Evolutionary conservation across 2,113 vertebrate genomes (phyloP), one percentile per base, ranked within the genome.

Genomic region (Hemibates koningsi): DNA sequence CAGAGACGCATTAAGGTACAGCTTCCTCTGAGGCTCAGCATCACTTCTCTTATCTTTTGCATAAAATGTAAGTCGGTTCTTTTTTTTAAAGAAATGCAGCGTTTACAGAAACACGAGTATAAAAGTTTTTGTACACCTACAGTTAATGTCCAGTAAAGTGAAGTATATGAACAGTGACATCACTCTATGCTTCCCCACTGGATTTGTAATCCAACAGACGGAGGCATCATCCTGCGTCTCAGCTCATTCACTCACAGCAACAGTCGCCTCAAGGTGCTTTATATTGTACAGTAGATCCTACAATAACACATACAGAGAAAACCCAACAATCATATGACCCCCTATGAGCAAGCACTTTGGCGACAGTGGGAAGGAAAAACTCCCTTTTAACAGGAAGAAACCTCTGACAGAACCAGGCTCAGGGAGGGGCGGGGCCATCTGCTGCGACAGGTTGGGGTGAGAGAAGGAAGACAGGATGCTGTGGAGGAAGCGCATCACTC

Each of bases 1-100:
- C 99, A 99, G 96, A 98, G 97, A 94, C 97, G 98, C 88, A 98
- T 99, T 95, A 99, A 99, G 98, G 99, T 99, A 98, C 79, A n/a
- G 4, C 50, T 24, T 54, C 59, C 36, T 19, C 10, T 7, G 71
- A 81, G 80, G 38, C 84, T 61, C 53, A 12, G 17, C 13, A 53
- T 19, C n/a, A n/a, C 7, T 19, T 27, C 11, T 79, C 17, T 10
- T 19, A 32, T 32, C 13, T 16, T 32, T 9, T 6, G 10, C 6
- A 6, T 59, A 29, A 36, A 3, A n/a, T 36, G 6, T 5, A 38
- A 38, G 21, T 56, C 10, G 3, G 19, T 11, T 21, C 19, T 54
- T 21, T 54, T 43, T 12, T 21, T 3, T 6, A 54, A 21, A 53
- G 52, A 10, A 53, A 11, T 53, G 19, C 27, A 59, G 14, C 5